Conservation (phyloP, 2,797 vertebrate genomes). For the Clarias pachynema region DNA sequence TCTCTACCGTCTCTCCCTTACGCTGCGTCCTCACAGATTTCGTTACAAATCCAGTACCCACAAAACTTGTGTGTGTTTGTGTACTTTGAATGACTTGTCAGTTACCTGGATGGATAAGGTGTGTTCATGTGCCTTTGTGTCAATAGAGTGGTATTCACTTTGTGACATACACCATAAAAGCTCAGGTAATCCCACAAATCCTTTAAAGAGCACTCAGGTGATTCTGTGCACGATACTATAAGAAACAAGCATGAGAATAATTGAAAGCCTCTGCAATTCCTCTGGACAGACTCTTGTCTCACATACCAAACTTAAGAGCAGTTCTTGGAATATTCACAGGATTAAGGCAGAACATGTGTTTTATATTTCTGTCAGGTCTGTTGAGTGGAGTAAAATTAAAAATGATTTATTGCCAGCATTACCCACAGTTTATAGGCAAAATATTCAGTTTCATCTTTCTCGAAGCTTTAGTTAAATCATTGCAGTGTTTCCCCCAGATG, state of each 20-base stretch:
- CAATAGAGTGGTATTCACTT: background rate
- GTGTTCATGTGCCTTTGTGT: background rate
- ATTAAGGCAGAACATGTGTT: background rate
- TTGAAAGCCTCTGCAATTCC: background rate
- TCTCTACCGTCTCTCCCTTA: background rate
- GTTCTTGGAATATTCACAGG: conserved; percentile 15
- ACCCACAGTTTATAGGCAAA: conserved; percentile 25
- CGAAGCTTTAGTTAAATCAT: conserved; percentile 12
- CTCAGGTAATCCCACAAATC: background rate
- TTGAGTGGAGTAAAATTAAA: conserved; percentile 18
- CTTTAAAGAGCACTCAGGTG: background rate
- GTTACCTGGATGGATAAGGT: background rate
- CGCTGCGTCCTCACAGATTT: background rate
- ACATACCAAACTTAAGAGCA: conserved; percentile 20
- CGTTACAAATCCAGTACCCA: background rate
- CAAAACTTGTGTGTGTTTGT: background rate
- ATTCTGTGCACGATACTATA: background rate
- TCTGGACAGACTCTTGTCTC: background rate
- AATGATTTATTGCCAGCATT: background rate
- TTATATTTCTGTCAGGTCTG: background rate
- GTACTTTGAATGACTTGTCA: background rate
- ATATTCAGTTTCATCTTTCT: conserved; percentile 25
- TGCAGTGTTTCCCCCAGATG: background rate
- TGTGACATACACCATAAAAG: background rate
- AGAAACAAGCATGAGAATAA: conserved; percentile 4